Evolutionary conservation across 2,888 invertebrate species (phyloP).

Genomic region (Spilarctia lutea): DNA sequence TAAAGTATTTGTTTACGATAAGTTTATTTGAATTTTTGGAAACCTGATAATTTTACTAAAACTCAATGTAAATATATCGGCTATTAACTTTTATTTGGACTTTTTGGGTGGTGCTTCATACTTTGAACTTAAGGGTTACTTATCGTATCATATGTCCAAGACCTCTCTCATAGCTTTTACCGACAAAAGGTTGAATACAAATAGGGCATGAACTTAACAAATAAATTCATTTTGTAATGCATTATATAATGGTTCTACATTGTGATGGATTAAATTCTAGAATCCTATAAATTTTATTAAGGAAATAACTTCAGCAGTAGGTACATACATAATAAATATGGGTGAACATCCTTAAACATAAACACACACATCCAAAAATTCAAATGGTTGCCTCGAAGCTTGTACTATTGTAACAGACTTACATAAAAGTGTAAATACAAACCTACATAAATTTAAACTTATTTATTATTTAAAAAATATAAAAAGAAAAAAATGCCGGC

Average conservation of each 20-base stretch:
- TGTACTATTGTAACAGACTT: not conserved
- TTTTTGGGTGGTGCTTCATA: slow-evolving; percentile 59
- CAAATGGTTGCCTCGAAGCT: not conserved
- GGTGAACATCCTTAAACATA: not conserved
- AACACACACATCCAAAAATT: not conserved
- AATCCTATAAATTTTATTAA: too few relatives aligned
- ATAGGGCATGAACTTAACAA: not conserved
- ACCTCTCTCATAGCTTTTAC: slow-evolving; percentile 64
- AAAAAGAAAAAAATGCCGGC: slow-evolving; percentile 14
- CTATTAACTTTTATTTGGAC: slow-evolving; percentile 65
- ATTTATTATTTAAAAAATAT: not conserved
- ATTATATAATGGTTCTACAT: not conserved
- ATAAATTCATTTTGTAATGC: not conserved
- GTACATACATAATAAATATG: too few relatives aligned
- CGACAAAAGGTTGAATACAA: slow-evolving; percentile 24
- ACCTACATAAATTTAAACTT: not conserved
- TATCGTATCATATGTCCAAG: slow-evolving; percentile 71
- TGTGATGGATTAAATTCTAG: too few relatives aligned
- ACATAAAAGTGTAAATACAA: not conserved
- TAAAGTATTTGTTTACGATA: slow-evolving; percentile 29
- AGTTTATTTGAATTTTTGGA: slow-evolving; percentile 36
- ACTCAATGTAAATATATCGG: slow-evolving; percentile 50
- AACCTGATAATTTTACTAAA: slow-evolving; percentile 54
- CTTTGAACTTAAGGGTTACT: slow-evolving; percentile 63
- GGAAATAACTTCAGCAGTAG: too few relatives aligned